Evolutionary conservation across 2,888 invertebrate species (phyloP).

Genomic region (Drosophila imparisetae): DNA sequence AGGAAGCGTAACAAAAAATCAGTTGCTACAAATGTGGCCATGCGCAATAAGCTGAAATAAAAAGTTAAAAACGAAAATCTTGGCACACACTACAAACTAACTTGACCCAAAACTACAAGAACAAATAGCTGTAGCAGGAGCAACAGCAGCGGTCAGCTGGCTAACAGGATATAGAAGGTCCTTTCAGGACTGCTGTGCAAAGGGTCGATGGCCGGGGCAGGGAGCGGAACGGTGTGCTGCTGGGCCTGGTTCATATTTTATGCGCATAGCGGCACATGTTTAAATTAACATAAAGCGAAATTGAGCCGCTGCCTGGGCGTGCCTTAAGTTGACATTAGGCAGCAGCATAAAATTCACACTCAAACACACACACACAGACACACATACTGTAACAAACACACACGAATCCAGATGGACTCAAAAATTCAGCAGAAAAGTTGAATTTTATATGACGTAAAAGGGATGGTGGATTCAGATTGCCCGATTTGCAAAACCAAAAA

Average conservation of each 20-base stretch:
- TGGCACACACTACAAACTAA: constrained; percentile 62
- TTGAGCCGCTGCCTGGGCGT: constrained; percentile 72
- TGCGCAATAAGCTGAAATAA: constrained; percentile 23
- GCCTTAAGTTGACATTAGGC: constrained; percentile 73
- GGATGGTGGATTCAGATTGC: constrained; percentile 41
- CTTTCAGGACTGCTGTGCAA: neutral
- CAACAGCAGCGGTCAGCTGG: constrained; percentile 35
- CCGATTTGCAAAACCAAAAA: constrained; percentile 64
- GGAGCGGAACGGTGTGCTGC: neutral
- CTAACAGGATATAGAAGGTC: constrained; percentile 11
- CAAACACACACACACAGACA: constrained; percentile 18
- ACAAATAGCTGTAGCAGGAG: constrained; percentile 58
- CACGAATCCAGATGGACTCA: constrained; percentile 55
- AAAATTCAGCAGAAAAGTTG: constrained; percentile 77
- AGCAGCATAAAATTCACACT: constrained; percentile 63
- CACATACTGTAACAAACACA: neutral
- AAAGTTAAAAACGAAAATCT: constrained; percentile 59
- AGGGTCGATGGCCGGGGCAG: neutral
- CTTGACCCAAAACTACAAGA: constrained; percentile 75
- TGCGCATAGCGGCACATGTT: constrained; percentile 81
- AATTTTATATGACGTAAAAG: constrained; percentile 64
- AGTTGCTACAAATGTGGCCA: constrained; percentile 67
- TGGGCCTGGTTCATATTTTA: constrained; percentile 70
- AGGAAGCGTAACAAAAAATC: constrained; percentile 38
- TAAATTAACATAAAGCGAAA: constrained; percentile 81